Conservation (phyloP, 2,888 invertebrate genomes). For the Acronicta leporina region DNA sequence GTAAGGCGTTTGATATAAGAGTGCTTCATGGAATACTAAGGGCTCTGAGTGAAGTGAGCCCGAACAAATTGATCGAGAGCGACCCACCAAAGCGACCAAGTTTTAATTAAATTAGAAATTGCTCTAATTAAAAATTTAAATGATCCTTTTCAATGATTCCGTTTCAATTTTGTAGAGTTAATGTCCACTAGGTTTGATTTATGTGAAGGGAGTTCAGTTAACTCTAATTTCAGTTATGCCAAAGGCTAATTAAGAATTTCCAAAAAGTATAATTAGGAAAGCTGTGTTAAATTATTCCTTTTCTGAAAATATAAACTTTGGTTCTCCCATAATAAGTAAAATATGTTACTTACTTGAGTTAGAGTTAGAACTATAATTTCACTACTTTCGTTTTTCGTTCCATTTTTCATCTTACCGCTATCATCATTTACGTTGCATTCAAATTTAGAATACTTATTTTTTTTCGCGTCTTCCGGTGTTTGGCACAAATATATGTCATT, state of each 20-base stretch:
- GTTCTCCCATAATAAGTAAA: no score
- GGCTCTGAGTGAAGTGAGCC: conserved; percentile 33
- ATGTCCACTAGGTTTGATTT: conserved; percentile 41
- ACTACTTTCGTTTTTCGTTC: not conserved
- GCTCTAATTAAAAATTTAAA: conserved; percentile 54
- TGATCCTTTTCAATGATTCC: conserved; percentile 44
- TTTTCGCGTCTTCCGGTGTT: conserved; percentile 15
- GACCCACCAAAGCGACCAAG: conserved; percentile 44
- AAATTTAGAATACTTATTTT: conserved; percentile 22
- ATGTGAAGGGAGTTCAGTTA: conserved; percentile 24
- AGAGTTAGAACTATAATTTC: not conserved
- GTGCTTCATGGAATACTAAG: conserved; percentile 33
- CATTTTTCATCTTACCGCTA: not conserved
- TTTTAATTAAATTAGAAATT: conserved; percentile 60
- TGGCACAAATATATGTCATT: conserved; percentile 38
- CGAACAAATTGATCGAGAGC: conserved; percentile 36
- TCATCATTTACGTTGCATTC: conserved; percentile 33
- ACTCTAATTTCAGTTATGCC: conserved; percentile 34
- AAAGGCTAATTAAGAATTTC: conserved; percentile 21
- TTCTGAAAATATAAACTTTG: no score
- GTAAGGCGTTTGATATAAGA: conserved; percentile 38
- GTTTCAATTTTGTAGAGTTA: conserved; percentile 40
- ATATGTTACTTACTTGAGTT: no score
- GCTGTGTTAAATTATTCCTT: not conserved
- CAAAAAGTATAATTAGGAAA: conserved; percentile 15